Percentiles rank a stretch among this genome's conserved stretches.
Conservation (phyloP, 1,140 invertebrate species). For the Triops longicaudatus region DNA sequence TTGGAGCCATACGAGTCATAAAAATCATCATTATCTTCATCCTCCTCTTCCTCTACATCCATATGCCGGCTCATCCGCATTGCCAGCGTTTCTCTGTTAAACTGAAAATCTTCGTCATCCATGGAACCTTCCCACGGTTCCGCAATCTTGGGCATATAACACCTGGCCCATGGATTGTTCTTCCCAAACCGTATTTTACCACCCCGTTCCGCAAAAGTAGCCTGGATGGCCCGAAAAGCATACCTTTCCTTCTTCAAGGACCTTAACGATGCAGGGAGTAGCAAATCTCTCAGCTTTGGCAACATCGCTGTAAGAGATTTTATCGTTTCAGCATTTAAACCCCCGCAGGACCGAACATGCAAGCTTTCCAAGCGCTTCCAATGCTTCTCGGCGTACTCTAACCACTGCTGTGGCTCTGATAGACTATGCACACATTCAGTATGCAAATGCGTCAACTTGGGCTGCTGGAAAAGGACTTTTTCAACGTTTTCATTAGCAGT, state of each 20-base stretch:
- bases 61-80: background rate
- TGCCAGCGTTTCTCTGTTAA: background rate
- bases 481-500: background rate
- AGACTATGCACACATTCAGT: background rate
- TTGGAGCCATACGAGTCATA: background rate
- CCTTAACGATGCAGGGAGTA: background rate
- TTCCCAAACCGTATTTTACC: background rate
- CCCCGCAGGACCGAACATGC: background rate
- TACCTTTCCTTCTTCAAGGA: constrained; percentile 2
- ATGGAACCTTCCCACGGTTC: background rate
- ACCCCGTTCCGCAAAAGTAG: background rate
- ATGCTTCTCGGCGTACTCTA: background rate
- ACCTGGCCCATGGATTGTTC: background rate
- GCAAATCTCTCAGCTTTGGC: background rate
- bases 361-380: background rate
- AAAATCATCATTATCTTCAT: background rate
- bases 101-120: background rate
- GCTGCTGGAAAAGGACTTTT: background rate
- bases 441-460: background rate
- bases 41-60: background rate
- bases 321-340: background rate
- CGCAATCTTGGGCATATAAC: background rate
- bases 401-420: background rate
- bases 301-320: background rate
- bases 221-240: background rate